phyloP scores from a whole-genome alignment of 2,113 vertebrate genomes.

The Camelus dromedarius region DNA sequence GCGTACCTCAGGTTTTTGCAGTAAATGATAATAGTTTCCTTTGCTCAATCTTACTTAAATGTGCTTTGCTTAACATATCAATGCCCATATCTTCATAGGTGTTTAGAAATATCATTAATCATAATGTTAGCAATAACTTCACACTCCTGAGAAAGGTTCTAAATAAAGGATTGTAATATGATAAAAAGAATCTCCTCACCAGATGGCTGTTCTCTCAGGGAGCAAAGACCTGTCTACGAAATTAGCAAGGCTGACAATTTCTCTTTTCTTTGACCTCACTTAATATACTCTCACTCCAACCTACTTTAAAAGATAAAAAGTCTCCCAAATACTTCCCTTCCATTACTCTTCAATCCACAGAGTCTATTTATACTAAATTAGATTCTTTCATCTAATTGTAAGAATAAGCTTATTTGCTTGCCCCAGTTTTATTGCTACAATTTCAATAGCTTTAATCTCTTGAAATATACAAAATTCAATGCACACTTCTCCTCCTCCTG shows the following conservation, averaged over 20 bases:
- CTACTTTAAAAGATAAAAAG: slow-evolving; percentile 67
- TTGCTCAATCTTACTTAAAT: neutral
- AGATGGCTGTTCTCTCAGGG: slow-evolving; percentile 67
- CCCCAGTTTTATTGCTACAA: slow-evolving; percentile 28
- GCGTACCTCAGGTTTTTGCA: neutral
- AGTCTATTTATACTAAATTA: slow-evolving; percentile 66
- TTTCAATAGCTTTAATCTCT: slow-evolving; percentile 55
- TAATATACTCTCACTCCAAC: slow-evolving; percentile 58
- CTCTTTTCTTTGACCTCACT: slow-evolving; percentile 71
- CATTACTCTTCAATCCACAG: slow-evolving; percentile 51
- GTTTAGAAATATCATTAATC: slow-evolving; percentile 56
- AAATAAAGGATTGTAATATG: slow-evolving; percentile 65
- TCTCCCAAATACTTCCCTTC: slow-evolving; percentile 69
- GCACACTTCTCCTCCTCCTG: neutral
- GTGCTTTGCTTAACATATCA: neutral
- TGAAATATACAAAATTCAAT: slow-evolving; percentile 48
- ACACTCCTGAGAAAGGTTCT: neutral
- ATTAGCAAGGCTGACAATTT: slow-evolving; percentile 73
- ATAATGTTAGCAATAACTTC: slow-evolving; percentile 50
- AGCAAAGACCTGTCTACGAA: slow-evolving; percentile 71
- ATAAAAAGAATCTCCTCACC: slow-evolving; percentile 61
- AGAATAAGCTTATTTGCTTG: slow-evolving; percentile 66
- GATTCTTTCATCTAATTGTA: slow-evolving; percentile 56
- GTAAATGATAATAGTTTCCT: neutral
- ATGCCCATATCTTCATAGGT: neutral